Evolutionary conservation across 2,888 invertebrate species (phyloP).

Genomic region (Athalia cordata): DNA sequence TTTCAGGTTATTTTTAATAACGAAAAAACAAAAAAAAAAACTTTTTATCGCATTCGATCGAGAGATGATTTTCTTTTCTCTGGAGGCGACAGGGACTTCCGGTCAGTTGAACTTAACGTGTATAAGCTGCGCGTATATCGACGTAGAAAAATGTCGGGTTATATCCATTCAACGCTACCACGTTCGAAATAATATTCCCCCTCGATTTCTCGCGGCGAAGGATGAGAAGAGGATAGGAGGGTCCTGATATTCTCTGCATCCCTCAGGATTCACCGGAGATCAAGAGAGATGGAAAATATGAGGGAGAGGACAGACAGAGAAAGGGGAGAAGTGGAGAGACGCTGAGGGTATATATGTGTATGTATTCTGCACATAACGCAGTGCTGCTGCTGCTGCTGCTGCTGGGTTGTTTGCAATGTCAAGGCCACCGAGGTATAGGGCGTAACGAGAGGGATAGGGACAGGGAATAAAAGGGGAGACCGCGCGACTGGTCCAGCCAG

Average conservation of each 20-base stretch:
- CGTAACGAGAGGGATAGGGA: slow-evolving; percentile 42
- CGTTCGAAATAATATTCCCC: too few species aligned
- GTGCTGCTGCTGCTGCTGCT: neutral
- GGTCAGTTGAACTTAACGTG: too few species aligned
- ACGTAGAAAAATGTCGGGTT: neutral
- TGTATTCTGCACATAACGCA: slow-evolving; percentile 6
- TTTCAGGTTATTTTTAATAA: too few species aligned
- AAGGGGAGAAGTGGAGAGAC: slow-evolving; percentile 6
- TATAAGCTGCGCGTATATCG: neutral
- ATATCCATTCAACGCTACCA: neutral
- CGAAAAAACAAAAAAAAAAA: too few species aligned
- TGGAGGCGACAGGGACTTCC: too few species aligned
- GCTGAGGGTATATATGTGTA: slow-evolving; percentile 40
- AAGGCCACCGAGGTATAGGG: slow-evolving; percentile 59
- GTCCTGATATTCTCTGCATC: neutral
- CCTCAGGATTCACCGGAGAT: neutral
- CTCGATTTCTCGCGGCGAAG: too few species aligned
- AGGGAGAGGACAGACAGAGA: slow-evolving; percentile 13
- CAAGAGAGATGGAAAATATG: neutral
- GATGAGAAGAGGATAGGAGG: too few species aligned
- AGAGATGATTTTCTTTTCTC: too few species aligned
- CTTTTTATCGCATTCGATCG: too few species aligned
- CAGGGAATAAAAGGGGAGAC: slow-evolving; percentile 37
- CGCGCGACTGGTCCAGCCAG: slow-evolving; percentile 51
- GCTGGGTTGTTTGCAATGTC: slow-evolving; percentile 56